These are phyloP conservation scores for Poeciliopsis occidentalis DNA, from an alignment of 2,113 vertebrate genomes.

Conservation along the genomic window DNA sequence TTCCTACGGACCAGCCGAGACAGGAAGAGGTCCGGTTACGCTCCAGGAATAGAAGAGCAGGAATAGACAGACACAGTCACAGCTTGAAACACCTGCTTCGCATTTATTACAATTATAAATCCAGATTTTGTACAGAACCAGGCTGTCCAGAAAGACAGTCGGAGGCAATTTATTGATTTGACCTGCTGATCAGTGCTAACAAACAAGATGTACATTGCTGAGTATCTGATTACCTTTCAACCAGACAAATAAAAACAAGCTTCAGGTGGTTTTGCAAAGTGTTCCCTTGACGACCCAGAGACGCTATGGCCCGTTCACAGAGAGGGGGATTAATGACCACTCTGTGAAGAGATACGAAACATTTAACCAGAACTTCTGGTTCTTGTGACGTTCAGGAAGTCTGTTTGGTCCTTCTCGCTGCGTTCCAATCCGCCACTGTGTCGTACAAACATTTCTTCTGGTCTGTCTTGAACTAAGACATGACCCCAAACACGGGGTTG, in stretches of 20 bases:
- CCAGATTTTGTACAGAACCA: slow-evolving; percentile 78
- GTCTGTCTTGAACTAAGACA: slow-evolving; percentile 85
- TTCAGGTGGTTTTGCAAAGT: neutral
- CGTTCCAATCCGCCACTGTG: slow-evolving; percentile 20
- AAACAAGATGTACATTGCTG: neutral
- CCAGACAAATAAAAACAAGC: neutral
- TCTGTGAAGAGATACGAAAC: slow-evolving; percentile 60
- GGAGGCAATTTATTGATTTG: slow-evolving; percentile 42
- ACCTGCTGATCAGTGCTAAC: slow-evolving; percentile 34
- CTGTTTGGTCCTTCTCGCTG: slow-evolving; percentile 68
- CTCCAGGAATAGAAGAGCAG: slow-evolving; percentile 14
- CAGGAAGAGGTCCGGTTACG: neutral
- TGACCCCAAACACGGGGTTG: slow-evolving; percentile 99
- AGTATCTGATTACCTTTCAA: neutral
- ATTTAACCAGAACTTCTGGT: slow-evolving; percentile 26
- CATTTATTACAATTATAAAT: slow-evolving; percentile 93
- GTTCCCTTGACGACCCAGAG: neutral
- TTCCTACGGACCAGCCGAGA: neutral
- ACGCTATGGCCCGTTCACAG: neutral
- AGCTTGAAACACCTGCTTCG: slow-evolving; percentile 87
- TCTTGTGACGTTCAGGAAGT: slow-evolving; percentile 15
- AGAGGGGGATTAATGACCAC: slow-evolving; percentile 57
- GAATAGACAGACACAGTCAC: slow-evolving; percentile 31
- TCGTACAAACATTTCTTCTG: neutral
- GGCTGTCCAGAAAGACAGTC: slow-evolving; percentile 85